Base-by-base conservation (phyloP, 2,797 vertebrate species). In the Xenopus petersii region DNA sequence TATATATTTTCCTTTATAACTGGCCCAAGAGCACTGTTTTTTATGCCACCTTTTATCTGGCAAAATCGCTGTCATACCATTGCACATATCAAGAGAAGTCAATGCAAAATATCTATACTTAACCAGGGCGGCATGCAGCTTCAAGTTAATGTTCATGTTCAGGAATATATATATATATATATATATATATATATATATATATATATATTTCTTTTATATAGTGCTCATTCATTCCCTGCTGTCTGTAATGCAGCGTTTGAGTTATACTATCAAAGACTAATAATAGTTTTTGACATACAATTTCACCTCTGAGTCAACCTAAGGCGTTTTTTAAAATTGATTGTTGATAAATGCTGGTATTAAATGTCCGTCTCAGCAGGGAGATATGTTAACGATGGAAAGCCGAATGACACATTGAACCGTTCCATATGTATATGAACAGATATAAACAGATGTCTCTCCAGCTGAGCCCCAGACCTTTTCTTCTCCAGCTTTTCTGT, bases 391-490 rank as follows among this genome's bases (percentile, higher is more conserved):
- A 61, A 77, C 24, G 49, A 48, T 67, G 5, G 26, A 30, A 67
- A 55, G 17, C 8, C 54, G 75, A 71, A 71, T 61, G 56, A 55
- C 59, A 64, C 47, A 17, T 24, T 46, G 58, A 56, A 24, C n/a
- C 58, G 72, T 71, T 77, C 70, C 66, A 73, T 78, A 58, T 73
- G 71, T 42, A 67, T 55, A 71, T 62, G 65, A 71, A 49, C 51
- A 69, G 65, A 69, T 36, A 59, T 69, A 33, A 69, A 73, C 65
- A 78, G 75, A 73, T 63, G 65, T 67, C 47, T 30, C 30, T 58
- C 49, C 75, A 36, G n/a, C 63, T 68, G 75, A 67, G 75, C 30
- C 71, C 33, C 33, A 64, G 54, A 48, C 30, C 51, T 61, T 73
- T 69, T 69, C 54, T 58, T 70, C 55, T 64, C 26, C 64, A 61